Conservation (phyloP, 1,140 invertebrate species). For the Orussus abietinus region DNA sequence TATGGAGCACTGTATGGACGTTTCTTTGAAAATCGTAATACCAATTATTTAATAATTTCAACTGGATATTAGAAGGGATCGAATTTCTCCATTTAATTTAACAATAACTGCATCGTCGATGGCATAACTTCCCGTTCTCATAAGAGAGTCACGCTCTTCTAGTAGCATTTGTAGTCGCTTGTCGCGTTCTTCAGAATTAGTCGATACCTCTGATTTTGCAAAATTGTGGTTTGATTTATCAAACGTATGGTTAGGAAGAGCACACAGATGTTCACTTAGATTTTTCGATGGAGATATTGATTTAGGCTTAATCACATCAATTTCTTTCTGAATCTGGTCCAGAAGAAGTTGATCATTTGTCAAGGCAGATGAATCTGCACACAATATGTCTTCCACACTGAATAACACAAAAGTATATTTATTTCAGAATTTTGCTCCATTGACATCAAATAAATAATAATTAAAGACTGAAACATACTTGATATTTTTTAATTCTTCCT, state of each 20-base stretch:
- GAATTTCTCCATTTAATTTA: slow-evolving; percentile 41
- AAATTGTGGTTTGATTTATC: slow-evolving; percentile 23
- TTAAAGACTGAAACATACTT: slow-evolving; percentile 30
- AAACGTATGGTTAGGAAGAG: slow-evolving; percentile 17
- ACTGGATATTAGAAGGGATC: slow-evolving; percentile 27
- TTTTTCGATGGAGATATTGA: slow-evolving; percentile 20
- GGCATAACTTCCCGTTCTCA: slow-evolving; percentile 43
- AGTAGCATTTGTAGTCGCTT: slow-evolving; percentile 33
- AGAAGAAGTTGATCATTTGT: slow-evolving; percentile 38
- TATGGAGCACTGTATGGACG: too few relatives aligned
- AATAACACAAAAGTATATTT: slow-evolving; percentile 20
- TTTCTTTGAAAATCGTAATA: too few relatives aligned
- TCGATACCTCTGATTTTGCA: slow-evolving; percentile 10
- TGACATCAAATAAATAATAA: slow-evolving; percentile 12
- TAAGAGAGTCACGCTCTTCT: slow-evolving; percentile 36
- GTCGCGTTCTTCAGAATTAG: slow-evolving; percentile 27
- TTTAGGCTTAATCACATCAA: slow-evolving; percentile 38
- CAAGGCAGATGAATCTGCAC: slow-evolving; percentile 36
- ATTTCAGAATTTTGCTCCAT: too few relatives aligned
- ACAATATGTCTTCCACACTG: slow-evolving; percentile 42
- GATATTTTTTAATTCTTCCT: slow-evolving; percentile 46
- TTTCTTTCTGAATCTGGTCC: slow-evolving; percentile 38
- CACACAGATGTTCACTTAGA: slow-evolving; percentile 19
- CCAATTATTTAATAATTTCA: slow-evolving; percentile 14
- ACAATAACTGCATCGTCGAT: slow-evolving; percentile 46